A percentile compares a stretch with the other conserved stretches of the same genome.
phyloP scores from a whole-genome alignment of 1,140 invertebrate genomes.

The Popillia japonica region DNA sequence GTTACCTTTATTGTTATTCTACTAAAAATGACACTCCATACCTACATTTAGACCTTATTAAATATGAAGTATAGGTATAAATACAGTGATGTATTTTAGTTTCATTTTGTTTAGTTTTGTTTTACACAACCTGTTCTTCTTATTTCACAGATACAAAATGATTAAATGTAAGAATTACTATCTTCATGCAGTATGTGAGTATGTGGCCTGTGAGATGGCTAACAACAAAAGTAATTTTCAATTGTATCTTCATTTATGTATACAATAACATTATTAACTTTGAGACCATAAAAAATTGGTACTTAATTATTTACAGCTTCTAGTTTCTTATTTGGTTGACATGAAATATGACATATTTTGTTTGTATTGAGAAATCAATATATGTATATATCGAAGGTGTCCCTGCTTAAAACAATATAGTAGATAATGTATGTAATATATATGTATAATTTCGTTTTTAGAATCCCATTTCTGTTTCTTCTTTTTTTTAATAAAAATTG shows the following conservation, averaged over 20 bases:
- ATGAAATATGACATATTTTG: not conserved
- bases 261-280: not conserved
- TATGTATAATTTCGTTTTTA: too few species aligned
- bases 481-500: not conserved
- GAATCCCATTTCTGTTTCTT: too few species aligned
- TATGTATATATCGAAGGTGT: too few species aligned
- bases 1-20: slow-evolving; percentile 28
- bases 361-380: too few species aligned
- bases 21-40: slow-evolving; percentile 31
- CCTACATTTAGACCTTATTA: slow-evolving; percentile 29
- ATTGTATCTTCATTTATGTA: not conserved
- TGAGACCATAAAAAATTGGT: slow-evolving; percentile 19
- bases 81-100: too few species aligned
- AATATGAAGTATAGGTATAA: not conserved
- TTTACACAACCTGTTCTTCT: slow-evolving; percentile 22
- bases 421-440: too few species aligned
- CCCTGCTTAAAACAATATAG: not conserved
- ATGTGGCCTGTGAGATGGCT: slow-evolving; percentile 7
- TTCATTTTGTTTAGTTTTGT: too few species aligned
- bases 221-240: slow-evolving; percentile 30
- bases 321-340: slow-evolving; percentile 11
- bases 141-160: not conserved
- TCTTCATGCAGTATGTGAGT: slow-evolving; percentile 23
- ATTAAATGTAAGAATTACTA: not conserved
- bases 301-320: slow-evolving; percentile 12